A percentile compares a stretch with the other conserved stretches of the same genome.
Evolutionary conservation across 2,888 invertebrate species (phyloP).

Genomic region (Stramonita haemastoma): DNA sequence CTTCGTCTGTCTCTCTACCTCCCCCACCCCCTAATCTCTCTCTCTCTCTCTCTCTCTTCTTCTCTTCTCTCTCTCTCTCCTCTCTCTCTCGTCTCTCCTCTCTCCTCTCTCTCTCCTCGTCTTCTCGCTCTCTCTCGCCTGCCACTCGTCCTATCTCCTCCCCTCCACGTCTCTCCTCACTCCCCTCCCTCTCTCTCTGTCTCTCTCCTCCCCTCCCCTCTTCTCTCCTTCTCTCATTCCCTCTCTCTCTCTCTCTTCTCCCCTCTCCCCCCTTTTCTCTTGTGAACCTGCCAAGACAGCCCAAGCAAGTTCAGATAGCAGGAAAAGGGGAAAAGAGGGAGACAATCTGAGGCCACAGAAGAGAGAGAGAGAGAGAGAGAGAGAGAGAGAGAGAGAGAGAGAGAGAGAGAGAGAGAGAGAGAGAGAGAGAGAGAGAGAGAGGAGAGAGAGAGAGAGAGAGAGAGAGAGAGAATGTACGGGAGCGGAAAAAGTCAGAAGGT

Average conservation of each 20-base stretch:
- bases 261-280: too few species aligned
- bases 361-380: neutral
- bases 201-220: neutral
- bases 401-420: neutral
- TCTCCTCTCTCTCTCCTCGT: neutral
- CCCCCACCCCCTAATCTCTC: neutral
- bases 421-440: neutral
- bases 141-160: neutral
- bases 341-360: too few species aligned
- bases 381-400: neutral
- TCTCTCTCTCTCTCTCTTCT: neutral
- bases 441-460: too few species aligned
- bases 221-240: too few species aligned
- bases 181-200: too few species aligned
- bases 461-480: neutral
- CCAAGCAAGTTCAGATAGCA: too few species aligned
- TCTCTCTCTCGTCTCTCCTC: neutral
- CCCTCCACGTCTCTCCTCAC: neutral
- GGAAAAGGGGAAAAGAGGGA: too few species aligned
- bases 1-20: neutral
- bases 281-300: too few species aligned
- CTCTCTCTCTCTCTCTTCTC: too few species aligned
- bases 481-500: conserved; percentile 31
- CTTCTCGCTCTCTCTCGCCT: too few species aligned
- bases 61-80: neutral